Percentiles rank a stretch among this genome's conserved stretches.
phyloP scores from a whole-genome alignment of 2,888 invertebrate genomes.

The Lydus trimaculatus region DNA sequence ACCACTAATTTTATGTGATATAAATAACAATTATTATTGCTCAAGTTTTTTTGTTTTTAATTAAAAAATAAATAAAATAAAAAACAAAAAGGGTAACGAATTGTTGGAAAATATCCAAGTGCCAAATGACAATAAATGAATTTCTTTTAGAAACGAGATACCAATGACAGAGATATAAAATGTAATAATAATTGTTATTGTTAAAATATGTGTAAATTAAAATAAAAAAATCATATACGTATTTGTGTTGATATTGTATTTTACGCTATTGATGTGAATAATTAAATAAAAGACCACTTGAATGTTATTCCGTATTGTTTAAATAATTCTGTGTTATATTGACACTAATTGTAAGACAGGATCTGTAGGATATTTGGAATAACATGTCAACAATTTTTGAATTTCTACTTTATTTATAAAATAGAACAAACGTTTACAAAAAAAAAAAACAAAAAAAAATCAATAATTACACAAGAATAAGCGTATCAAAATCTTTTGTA shows the following conservation, averaged over 20 bases:
- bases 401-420: too few relatives aligned
- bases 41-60: not conserved
- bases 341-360: too few relatives aligned
- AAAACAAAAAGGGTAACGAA: not conserved
- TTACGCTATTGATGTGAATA: not conserved
- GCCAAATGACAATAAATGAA: not conserved
- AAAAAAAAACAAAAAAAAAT: too few relatives aligned
- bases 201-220: not conserved
- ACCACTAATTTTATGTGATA: not conserved
- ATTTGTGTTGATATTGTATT: constrained; percentile 1
- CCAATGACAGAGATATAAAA: not conserved
- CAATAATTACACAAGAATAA: too few relatives aligned
- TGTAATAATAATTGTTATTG: constrained; percentile 9
- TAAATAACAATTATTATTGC: constrained; percentile 10
- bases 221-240: not conserved
- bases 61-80: not conserved
- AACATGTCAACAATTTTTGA: too few relatives aligned
- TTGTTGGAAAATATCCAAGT: not conserved
- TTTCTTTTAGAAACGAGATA: not conserved
- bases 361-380: too few relatives aligned
- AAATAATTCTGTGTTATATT: too few relatives aligned
- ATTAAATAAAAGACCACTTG: constrained; percentile 1
- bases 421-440: too few relatives aligned
- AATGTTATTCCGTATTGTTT: not conserved
- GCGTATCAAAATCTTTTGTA: too few relatives aligned